Conservation (phyloP, 2,797 vertebrate species). For the Falco rusticolus region DNA sequence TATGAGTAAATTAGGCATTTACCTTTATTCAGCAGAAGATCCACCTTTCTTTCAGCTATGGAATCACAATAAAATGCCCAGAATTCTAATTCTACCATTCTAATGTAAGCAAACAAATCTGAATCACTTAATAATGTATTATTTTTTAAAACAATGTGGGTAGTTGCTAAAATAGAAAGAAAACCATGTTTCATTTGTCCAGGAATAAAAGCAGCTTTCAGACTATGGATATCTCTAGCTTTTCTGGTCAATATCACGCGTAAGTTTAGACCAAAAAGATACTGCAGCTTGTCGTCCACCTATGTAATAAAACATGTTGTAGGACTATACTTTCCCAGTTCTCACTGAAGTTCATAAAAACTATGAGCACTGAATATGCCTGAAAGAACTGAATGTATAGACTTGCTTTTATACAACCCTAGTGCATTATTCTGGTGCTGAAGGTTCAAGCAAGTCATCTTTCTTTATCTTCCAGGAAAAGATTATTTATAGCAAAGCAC, state of each 20-base stretch:
- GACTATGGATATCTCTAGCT: not conserved
- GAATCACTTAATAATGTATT: not conserved
- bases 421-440: not conserved
- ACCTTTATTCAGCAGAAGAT: not conserved
- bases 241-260: not conserved
- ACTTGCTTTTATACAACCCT: not conserved
- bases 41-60: not conserved
- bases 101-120: not conserved
- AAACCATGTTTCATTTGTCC: not conserved
- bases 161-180: not conserved
- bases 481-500: not conserved
- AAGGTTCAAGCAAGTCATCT: not conserved
- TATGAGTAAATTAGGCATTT: not conserved
- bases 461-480: not conserved
- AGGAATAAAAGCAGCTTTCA: not conserved
- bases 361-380: not conserved
- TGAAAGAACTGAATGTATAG: not conserved
- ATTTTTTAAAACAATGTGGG: not conserved
- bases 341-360: not conserved
- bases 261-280: not conserved
- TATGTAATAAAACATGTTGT: not conserved
- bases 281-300: not conserved
- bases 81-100: not conserved
- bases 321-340: not conserved
- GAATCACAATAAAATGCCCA: not conserved